A percentile compares a stretch with the other conserved stretches of the same genome.
Conservation (phyloP, 2,797 vertebrate genomes). For the Acanthornis magna region DNA sequence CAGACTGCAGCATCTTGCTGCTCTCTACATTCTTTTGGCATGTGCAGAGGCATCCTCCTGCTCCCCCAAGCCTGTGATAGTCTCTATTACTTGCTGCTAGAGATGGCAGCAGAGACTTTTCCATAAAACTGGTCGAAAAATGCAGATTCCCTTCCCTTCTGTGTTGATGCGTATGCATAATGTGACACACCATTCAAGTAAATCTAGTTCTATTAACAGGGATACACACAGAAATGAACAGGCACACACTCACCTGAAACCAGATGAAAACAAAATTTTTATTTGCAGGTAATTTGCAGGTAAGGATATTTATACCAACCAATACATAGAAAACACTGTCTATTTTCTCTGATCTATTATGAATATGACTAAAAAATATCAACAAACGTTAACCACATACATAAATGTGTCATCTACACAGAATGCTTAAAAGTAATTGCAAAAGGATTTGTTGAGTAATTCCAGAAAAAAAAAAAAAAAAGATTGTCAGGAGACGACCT, state of each 20-base stretch:
- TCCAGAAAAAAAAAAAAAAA: not conserved
- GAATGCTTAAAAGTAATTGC: slow-evolving; percentile 38
- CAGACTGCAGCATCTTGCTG: not conserved
- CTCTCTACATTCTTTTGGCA: not conserved
- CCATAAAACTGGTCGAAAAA: slow-evolving; percentile 15
- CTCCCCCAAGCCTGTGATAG: accelerated
- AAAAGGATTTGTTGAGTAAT: slow-evolving; percentile 52
- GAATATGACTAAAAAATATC: not conserved
- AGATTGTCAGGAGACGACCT: slow-evolving; percentile 30
- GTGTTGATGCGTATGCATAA: not conserved
- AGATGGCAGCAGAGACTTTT: not conserved
- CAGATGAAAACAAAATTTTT: not conserved
- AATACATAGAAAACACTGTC: not conserved
- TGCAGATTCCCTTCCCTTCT: not conserved
- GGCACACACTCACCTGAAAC: not conserved
- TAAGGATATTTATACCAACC: not conserved
- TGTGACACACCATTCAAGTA: not conserved
- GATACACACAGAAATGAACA: not conserved
- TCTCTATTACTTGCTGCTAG: not conserved
- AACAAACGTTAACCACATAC: not conserved
- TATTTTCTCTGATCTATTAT: not conserved
- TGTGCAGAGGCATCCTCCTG: not conserved
- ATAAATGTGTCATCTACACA: not conserved
- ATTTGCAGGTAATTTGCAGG: not conserved
- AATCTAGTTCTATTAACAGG: not conserved